These are phyloP conservation scores for Typhlomys cinereus DNA, from an alignment of 2,113 vertebrate genomes.

Conservation along the genomic window DNA sequence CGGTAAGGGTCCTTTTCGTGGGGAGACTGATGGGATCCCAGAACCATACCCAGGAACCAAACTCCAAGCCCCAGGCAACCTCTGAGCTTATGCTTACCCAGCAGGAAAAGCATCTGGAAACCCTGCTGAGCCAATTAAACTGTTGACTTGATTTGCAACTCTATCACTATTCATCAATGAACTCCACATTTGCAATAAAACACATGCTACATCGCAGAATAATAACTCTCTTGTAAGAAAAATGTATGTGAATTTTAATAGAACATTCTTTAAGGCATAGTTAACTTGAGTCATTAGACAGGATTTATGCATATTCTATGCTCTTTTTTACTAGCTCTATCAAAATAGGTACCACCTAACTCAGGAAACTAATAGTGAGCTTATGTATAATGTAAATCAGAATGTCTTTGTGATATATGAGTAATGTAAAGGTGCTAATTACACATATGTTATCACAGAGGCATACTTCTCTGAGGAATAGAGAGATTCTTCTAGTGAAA, in stretches of 20 bases:
- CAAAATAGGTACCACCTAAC: slow-evolving; percentile 42
- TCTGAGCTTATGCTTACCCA: slow-evolving; percentile 30
- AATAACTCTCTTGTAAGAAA: slow-evolving; percentile 56
- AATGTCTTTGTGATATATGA: slow-evolving; percentile 4
- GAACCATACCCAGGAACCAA: neutral
- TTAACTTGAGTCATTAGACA: slow-evolving; percentile 64
- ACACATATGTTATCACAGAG: neutral
- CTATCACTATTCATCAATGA: slow-evolving; percentile 34
- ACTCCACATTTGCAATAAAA: slow-evolving; percentile 42
- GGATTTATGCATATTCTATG: slow-evolving; percentile 59
- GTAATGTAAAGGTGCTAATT: slow-evolving; percentile 50
- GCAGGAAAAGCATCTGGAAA: slow-evolving; percentile 40
- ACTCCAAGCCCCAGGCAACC: neutral
- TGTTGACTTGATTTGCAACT: slow-evolving; percentile 26
- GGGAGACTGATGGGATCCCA: fast-evolving
- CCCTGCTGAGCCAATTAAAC: slow-evolving; percentile 45
- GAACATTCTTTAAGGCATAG: slow-evolving; percentile 55
- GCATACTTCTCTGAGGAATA: neutral
- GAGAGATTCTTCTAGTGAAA: slow-evolving; percentile 47
- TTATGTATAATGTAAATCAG: slow-evolving; percentile 47
- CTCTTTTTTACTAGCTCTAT: slow-evolving; percentile 46
- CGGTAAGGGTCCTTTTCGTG: slow-evolving; percentile 85
- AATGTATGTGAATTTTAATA: slow-evolving; percentile 62
- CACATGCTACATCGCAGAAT: neutral
- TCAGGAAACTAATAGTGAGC: slow-evolving; percentile 39